Evolutionary conservation across 2,113 vertebrate genomes (phyloP).

Genomic region (Pseudonaja textilis): DNA sequence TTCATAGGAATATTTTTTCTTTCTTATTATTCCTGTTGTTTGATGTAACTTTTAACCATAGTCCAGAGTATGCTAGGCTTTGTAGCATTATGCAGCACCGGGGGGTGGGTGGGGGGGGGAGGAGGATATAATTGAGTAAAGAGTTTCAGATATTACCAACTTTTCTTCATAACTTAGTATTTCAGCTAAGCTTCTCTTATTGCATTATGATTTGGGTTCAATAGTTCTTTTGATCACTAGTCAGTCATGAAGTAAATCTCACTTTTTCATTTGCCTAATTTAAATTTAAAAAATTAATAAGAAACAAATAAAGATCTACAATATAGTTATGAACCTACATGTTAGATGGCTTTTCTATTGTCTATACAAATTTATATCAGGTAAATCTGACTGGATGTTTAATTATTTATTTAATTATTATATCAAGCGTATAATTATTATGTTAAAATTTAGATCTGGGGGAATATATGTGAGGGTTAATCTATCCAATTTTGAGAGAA

Average conservation of each 20-base stretch:
- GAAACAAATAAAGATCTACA: not conserved
- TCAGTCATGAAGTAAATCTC: not conserved
- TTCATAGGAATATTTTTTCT: not conserved
- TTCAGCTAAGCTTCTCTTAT: not conserved
- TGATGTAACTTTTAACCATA: not conserved
- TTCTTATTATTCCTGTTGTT: not conserved
- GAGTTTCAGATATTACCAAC: not conserved
- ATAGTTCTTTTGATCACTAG: not conserved
- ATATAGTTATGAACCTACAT: not conserved
- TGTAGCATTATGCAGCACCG: not conserved
- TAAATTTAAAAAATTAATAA: not conserved
- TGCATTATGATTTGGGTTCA: not conserved
- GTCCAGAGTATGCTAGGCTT: not conserved
- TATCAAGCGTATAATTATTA: too few species aligned
- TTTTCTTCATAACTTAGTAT: not conserved
- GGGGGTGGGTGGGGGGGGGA: too few species aligned
- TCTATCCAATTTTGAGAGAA: not conserved
- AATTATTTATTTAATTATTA: not conserved
- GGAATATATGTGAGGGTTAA: not conserved
- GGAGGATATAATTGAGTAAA: not conserved
- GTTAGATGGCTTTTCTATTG: not conserved
- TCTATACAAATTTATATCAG: not conserved
- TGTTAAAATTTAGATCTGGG: not conserved
- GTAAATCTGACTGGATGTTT: not conserved
- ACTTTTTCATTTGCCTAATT: not conserved